A percentile compares a stretch with the other conserved stretches of the same genome.
phyloP scores from a whole-genome alignment of 2,113 vertebrate genomes.

The Microcebus lehilahytsara region DNA sequence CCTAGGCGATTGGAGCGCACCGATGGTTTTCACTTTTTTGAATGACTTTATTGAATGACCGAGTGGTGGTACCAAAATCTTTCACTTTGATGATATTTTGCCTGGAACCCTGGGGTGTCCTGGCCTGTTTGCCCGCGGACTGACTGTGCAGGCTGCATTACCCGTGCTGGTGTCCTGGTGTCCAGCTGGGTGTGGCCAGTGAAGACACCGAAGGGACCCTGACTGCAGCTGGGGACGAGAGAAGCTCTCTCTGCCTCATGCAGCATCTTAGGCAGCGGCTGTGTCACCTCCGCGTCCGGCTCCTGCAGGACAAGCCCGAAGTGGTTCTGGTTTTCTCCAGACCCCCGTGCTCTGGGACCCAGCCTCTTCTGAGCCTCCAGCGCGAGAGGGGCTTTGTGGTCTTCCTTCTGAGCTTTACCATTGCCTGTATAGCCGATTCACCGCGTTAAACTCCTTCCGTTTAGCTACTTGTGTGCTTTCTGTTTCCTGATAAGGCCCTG shows the following conservation, averaged over 20 bases:
- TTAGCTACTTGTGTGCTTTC: fast-evolving
- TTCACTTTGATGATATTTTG: fast-evolving
- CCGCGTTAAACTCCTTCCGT: fast-evolving
- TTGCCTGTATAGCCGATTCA: fast-evolving
- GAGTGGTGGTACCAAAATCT: too few relatives aligned
- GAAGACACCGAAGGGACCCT: fast-evolving
- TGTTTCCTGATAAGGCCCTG: neutral
- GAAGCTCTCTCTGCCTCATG: neutral
- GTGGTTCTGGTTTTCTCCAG: neutral
- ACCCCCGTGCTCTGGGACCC: too few relatives aligned
- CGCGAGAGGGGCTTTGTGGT: too few relatives aligned
- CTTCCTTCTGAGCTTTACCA: neutral
- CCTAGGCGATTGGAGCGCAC: neutral
- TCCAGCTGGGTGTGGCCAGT: fast-evolving
- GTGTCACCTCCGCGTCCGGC: neutral
- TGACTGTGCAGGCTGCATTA: fast-evolving
- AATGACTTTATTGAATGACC: too few relatives aligned
- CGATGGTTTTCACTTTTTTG: fast-evolving
- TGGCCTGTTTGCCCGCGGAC: fast-evolving
- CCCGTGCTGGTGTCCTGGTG: fast-evolving
- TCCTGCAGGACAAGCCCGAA: neutral
- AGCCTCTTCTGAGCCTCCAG: neutral
- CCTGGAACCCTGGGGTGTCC: neutral
- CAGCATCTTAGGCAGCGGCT: neutral
- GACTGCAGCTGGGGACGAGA: fast-evolving